Base-by-base conservation (phyloP, 1,140 invertebrate genomes). In the Samia ricini region DNA sequence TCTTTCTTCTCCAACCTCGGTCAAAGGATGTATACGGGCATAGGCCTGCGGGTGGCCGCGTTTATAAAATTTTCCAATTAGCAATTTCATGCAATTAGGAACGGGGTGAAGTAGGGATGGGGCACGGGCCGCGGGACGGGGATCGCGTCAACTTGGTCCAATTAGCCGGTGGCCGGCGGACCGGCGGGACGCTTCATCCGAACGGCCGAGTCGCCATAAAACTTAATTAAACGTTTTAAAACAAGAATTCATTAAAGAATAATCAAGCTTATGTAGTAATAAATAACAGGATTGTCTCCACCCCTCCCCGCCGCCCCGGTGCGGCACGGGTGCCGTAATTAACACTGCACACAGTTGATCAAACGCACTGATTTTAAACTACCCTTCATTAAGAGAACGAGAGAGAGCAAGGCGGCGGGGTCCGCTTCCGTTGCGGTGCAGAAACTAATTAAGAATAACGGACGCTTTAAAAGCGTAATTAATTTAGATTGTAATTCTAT, bases 221-320 rank as follows among this genome's bases (percentile, higher is more conserved):
- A 91, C 90, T 91, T 91, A 91, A 91, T 91, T 91, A 91, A 91
- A 91, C 90, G 86, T 90, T 91, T 91, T 91, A 91, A 91, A 91
- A 91, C 90, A 90, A 91, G 89, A 89, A 90, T 91, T 91, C 86
- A 91, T 91, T 91, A 91, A 91, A 90, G 88, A 91, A 91, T 91
- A 91, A 91, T 91, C 88, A 89, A 91, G 86, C 88, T 91, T 91
- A 90, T 91, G 89, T 91, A 90, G 88, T 89, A 83, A 90, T 91
- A 91, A 91, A 91, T 91, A 90, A 91, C 87, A 80, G 87, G 88
- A 90, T 90, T 88, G 88, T 88, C 33, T n/a, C n/a, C n/a, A n/a
- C n/a, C n/a, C n/a, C n/a, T n/a, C n/a, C n/a, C n/a, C n/a, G n/a
- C n/a, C n/a, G n/a, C n/a, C 33, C 87, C 87, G 83, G 85, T 81